Evolutionary conservation across 1,140 invertebrate genomes (phyloP), one percentile per base, ranked within the genome.

Genomic region (Coptotermes formosanus): DNA sequence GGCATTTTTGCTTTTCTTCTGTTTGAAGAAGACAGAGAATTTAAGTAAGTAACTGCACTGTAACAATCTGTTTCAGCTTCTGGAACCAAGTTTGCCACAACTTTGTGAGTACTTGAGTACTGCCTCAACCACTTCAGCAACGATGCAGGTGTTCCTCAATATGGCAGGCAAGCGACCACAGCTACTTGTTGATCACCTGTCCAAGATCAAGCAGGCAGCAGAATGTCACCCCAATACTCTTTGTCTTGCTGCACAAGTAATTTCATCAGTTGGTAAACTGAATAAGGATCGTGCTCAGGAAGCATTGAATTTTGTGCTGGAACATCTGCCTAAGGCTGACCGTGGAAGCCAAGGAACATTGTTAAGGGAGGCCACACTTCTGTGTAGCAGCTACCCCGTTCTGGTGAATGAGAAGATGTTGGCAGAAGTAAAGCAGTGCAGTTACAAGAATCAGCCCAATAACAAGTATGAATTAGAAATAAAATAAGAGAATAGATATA

Each of bases 371-470:
- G 95, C 96, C 30, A 95, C 95, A 30, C 91, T 94, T 6, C 92
- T 97, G 19, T 96, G 96, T 89, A 94, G 94, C 89, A 94, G 93
- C 25, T 95, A 95, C 91, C 96, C 96, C 9, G 92, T 94, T 19
- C 91, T 97, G 21, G 95, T 97, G 89, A 95, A 95, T 3, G 95
- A 96, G 89, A 94, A 95, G 88, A 93, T 97, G 87, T 92, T 97
- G 45, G 93, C 93, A 38, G 94, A 95, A 88, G 94, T 97, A 32
- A 91, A 94, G 75, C 93, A 94, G 89, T 91, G 94, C 88, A 94
- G 93, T 44, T 45, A 86, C 44, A 86, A 75, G 48, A 75, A 75
- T 75, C 64, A 75, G n/a, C n/a, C 64, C 9, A 75, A 75, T 75
- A 75, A n/a, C 64, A 75, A 75, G 64, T 75, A 75, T 11, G 64